Evolutionary conservation across 2,888 invertebrate genomes (phyloP).

Genomic region (Trachelus iudaicus): DNA sequence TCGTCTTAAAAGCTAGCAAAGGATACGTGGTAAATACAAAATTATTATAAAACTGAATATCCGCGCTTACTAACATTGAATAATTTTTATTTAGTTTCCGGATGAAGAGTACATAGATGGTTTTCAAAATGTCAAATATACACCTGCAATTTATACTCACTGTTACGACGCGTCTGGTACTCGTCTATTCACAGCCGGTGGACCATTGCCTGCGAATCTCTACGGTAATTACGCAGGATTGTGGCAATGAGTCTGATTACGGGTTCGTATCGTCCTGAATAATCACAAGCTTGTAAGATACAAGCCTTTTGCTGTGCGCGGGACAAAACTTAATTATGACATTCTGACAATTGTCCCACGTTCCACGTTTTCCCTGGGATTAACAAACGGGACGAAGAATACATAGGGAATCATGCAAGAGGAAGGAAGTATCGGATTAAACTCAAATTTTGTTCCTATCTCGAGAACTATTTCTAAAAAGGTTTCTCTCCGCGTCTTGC

Average conservation of each 20-base stretch:
- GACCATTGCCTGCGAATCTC: slow-evolving; percentile 90
- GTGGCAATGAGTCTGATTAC: slow-evolving; percentile 77
- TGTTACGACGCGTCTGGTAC: slow-evolving; percentile 95
- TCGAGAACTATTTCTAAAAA: slow-evolving; percentile 4
- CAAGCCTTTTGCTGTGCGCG: not conserved
- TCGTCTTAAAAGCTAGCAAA: slow-evolving; percentile 86
- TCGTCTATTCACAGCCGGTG: slow-evolving; percentile 93
- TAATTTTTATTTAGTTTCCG: slow-evolving; percentile 74
- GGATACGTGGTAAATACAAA: slow-evolving; percentile 83
- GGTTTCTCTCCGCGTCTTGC: not conserved
- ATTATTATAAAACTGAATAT: not conserved
- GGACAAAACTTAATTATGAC: not conserved
- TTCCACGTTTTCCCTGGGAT: not conserved
- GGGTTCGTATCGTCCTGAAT: not conserved
- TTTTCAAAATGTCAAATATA: slow-evolving; percentile 86
- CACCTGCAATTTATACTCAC: slow-evolving; percentile 95
- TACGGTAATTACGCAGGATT: slow-evolving; percentile 95
- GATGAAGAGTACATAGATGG: slow-evolving; percentile 87
- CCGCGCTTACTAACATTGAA: not conserved
- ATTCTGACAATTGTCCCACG: not conserved
- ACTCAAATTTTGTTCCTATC: slow-evolving; percentile 22
- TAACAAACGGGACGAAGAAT: not conserved
- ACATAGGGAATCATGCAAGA: slow-evolving; percentile 7
- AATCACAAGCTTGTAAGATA: not conserved
- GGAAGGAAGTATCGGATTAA: not conserved